Conservation (phyloP, 2,113 vertebrate genomes). For the Melanocharis versteri region DNA sequence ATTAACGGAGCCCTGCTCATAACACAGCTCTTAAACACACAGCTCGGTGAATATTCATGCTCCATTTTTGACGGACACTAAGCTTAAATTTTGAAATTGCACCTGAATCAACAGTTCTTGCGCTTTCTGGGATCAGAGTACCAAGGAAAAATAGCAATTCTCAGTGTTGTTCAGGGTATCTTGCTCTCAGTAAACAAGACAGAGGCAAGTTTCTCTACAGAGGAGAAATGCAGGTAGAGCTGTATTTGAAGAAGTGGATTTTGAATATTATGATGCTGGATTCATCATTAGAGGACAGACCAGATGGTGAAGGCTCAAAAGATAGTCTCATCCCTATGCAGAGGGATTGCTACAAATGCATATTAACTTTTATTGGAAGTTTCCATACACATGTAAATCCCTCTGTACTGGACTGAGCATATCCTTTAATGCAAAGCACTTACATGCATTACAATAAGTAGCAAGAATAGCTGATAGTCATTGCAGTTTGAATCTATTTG, state of each 20-base stretch:
- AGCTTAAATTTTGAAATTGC: not conserved
- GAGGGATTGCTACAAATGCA: conserved; percentile 11
- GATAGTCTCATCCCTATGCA: not conserved
- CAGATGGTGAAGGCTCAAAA: conserved; percentile 40
- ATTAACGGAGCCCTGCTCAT: not conserved
- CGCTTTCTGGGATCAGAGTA: not conserved
- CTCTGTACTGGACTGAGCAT: not conserved
- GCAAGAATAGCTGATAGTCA: not conserved
- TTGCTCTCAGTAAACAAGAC: not conserved
- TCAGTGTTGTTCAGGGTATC: not conserved
- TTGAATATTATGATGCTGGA: not conserved
- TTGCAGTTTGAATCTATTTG: not conserved
- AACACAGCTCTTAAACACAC: not conserved
- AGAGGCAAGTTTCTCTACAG: not conserved
- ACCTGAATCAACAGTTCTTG: not conserved
- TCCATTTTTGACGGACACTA: not conserved
- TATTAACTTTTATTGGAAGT: conserved; percentile 10
- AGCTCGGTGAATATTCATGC: not conserved
- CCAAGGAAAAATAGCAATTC: not conserved
- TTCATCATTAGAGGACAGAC: conserved; percentile 11
- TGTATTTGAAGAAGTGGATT: not conserved
- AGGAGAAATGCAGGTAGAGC: not conserved
- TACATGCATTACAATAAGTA: not conserved
- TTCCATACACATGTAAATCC: conserved; percentile 14
- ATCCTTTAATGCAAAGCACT: not conserved